A percentile compares a stretch with the other conserved stretches of the same genome.
Conservation (phyloP, 2,113 vertebrate genomes). For the Cnemophilus loriae region DNA sequence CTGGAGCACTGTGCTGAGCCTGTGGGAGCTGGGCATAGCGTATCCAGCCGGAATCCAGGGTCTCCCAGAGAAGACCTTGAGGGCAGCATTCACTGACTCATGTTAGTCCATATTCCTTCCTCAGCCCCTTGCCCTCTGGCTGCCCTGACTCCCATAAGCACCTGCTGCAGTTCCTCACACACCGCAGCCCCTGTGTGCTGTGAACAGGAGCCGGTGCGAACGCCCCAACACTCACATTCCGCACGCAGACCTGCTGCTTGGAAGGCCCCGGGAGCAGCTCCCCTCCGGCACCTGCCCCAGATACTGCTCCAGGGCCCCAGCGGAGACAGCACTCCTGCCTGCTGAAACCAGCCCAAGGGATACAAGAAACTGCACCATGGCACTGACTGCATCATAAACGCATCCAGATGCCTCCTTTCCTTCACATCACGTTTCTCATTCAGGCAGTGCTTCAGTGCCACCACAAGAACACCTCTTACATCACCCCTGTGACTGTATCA, state of each 20-base stretch:
- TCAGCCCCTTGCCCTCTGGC: background rate
- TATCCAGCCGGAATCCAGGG: background rate
- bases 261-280: background rate
- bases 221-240: background rate
- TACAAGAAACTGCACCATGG: background rate
- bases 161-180: background rate
- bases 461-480: background rate
- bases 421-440: background rate
- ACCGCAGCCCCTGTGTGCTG: background rate
- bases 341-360: background rate
- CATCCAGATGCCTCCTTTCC: background rate
- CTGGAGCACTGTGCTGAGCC: background rate
- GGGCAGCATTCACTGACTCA: background rate
- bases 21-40: background rate
- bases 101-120: background rate
- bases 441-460: background rate
- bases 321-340: background rate
- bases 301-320: background rate
- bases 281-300: background rate
- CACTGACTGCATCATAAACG: background rate
- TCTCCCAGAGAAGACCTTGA: background rate
- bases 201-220: background rate
- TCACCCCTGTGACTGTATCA: fast-evolving
- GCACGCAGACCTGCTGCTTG: background rate
- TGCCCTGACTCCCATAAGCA: background rate